Base-by-base conservation (phyloP, 1,140 invertebrate genomes). In the Solenopsis fugax region DNA sequence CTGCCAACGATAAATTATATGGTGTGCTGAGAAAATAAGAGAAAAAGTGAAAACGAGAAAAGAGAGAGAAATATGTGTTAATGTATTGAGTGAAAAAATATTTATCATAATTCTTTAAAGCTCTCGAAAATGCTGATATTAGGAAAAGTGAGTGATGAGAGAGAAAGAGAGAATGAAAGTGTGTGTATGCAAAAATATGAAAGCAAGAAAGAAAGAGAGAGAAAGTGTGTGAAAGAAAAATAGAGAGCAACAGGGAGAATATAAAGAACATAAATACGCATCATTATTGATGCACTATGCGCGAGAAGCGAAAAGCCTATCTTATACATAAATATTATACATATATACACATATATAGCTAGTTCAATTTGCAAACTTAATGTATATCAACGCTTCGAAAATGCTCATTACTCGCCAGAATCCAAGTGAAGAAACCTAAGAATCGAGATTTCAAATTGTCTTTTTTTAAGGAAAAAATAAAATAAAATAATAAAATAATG, bases 391-490 rank as follows among this genome's bases (percentile, higher is more conserved):
- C 93, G 94, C 94, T 95, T 94, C 92, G 91, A 93, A 94, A 84
- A 94, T 94, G 92, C 94, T 93, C 94, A 94, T 94, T 94, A 95
- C 91, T 94, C 93, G 93, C 93, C 93, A 94, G 94, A 93, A 94
- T 94, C 86, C 93, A 89, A 90, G 5, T 67, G 48, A 54, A 82
- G 81, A 91, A 93, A 92, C 91, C 92, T 81, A 89, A 93, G 90
- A 92, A 95, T 87, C 92, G 87, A 50, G 41, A 92, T 94, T 95
- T 93, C 93, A 94, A 94, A 93, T 94, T 95, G 94, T 95, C 93
- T 95, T 95, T 95, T 95, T 94, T 94, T 93, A 95, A 93, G 91
- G 88, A 93, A 94, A 93, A 92, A 92, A 92, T 88, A 45, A 82
- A 29, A 29, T 41, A 41, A 41, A 41, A 41, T 41, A 90, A 90